Evolutionary conservation across 2,797 vertebrate species (phyloP), one percentile per base, ranked within the genome.

Genomic region (Cossypha dichroa): DNA sequence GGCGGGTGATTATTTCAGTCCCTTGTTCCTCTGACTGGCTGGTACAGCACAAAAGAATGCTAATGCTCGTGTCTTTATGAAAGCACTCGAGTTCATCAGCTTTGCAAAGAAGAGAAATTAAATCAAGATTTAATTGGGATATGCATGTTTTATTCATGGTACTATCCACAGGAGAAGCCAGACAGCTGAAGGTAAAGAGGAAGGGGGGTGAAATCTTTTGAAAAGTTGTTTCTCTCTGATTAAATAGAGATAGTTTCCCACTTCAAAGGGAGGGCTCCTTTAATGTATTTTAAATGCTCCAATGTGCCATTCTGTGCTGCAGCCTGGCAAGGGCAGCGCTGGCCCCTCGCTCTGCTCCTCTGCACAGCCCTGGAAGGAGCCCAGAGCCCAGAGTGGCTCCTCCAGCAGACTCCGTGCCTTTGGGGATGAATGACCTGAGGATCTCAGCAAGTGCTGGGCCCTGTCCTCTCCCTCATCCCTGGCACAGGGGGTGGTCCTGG

Each of bases 41-140:
- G 92, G 96, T 96, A 97, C 98, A 97, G 98, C 98, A 99, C 98
- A 98, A 99, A 98, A 98, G 98, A 98, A 98, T 98, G 97, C 97
- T 98, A 98, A 98, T 98, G 98, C 85, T 96, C 97, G 81, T 89
- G 96, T 98, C 97, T 98, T 98, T 98, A 98, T 98, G 98, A 98
- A 98, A 98, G 98, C 98, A 97, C 98, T 98, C 85, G 96, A 98
- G 98, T 98, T 98, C 98, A 98, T 99, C 98, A 98, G 98, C 98
- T 99, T 98, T 98, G 98, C 98, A 98, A 98, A 98, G 98, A 97
- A 97, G 97, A 98, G 97, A 98, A 98, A 98, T 98, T 99, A 98
- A 98, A 98, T 98, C 97, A 98, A 98, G 97, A 97, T 98, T 98
- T 99, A 99, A 99, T 98, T 99, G 98, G 98, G 97, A 98, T 97